phyloP scores from a whole-genome alignment of 2,888 invertebrate species.

The Cerastoderma edule region DNA sequence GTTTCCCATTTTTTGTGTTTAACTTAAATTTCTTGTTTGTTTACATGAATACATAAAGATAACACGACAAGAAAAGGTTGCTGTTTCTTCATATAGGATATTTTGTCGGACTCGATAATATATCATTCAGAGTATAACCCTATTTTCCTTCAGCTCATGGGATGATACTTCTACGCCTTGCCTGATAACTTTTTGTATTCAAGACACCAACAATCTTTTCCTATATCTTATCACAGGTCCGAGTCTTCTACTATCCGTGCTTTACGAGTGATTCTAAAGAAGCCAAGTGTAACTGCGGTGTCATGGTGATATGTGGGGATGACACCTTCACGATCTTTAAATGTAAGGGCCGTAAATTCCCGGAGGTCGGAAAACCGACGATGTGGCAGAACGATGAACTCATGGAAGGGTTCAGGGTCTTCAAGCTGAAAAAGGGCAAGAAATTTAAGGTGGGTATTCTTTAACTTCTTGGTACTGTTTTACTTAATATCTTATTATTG shows the following conservation, averaged over 20 bases:
- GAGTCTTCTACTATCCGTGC: neutral
- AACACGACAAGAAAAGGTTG: too few relatives aligned
- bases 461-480: neutral
- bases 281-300: constrained; percentile 70
- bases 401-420: constrained; percentile 50
- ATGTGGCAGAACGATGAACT: constrained; percentile 56
- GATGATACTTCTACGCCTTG: too few relatives aligned
- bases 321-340: constrained; percentile 65
- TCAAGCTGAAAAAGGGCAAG: constrained; percentile 53
- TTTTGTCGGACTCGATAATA: too few relatives aligned
- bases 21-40: too few relatives aligned
- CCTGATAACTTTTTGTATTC: too few relatives aligned
- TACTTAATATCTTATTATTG: too few relatives aligned
- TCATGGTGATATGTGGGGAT: constrained; percentile 60
- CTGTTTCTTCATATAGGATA: too few relatives aligned
- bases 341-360: constrained; percentile 42
- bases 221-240: constrained; percentile 34
- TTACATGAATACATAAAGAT: too few relatives aligned
- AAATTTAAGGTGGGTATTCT: constrained; percentile 55
- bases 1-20: too few relatives aligned
- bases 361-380: constrained; percentile 13
- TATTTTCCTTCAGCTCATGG: too few relatives aligned
- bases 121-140: too few relatives aligned
- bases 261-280: neutral
- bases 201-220: too few relatives aligned